phyloP scores from a whole-genome alignment of 2,888 invertebrate genomes.

The Anodontia alba region DNA sequence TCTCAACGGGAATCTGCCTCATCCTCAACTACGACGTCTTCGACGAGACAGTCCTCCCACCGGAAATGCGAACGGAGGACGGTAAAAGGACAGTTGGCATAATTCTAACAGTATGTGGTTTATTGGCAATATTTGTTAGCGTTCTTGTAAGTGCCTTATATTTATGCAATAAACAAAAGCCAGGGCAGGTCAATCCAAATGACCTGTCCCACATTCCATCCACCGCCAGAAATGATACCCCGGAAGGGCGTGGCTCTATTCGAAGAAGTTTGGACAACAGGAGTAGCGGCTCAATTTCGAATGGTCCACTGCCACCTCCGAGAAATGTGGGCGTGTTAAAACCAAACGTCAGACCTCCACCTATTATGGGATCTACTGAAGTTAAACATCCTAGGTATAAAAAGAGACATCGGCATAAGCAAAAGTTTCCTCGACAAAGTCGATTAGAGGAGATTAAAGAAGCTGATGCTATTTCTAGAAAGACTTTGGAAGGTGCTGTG shows the following conservation, averaged over 20 bases:
- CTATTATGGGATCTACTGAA: constrained; percentile 52
- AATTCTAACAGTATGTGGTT: constrained; percentile 73
- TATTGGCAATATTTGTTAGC: constrained; percentile 69
- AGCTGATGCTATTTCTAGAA: constrained; percentile 67
- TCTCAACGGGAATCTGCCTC: constrained; percentile 76
- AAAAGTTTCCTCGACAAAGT: constrained; percentile 37
- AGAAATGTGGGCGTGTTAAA: neutral
- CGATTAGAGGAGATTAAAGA: constrained; percentile 66
- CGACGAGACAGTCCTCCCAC: constrained; percentile 74
- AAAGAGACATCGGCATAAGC: constrained; percentile 39
- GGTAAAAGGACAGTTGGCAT: constrained; percentile 79
- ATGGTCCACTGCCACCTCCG: neutral
- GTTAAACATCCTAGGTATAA: constrained; percentile 54
- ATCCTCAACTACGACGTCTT: constrained; percentile 77
- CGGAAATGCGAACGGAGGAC: constrained; percentile 74
- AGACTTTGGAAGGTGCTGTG: constrained; percentile 52
- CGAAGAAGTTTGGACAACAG: neutral
- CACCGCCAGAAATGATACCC: constrained; percentile 51
- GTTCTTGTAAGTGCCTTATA: constrained; percentile 73
- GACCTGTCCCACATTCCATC: constrained; percentile 54
- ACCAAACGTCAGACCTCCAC: neutral
- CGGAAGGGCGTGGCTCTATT: constrained; percentile 32
- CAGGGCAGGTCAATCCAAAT: constrained; percentile 49
- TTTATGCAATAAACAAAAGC: constrained; percentile 62
- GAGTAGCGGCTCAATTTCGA: neutral